A percentile compares a stretch with the other conserved stretches of the same genome.
Conservation (phyloP, 92 coral and sea anemone species). For the Siderastrea radians region DNA sequence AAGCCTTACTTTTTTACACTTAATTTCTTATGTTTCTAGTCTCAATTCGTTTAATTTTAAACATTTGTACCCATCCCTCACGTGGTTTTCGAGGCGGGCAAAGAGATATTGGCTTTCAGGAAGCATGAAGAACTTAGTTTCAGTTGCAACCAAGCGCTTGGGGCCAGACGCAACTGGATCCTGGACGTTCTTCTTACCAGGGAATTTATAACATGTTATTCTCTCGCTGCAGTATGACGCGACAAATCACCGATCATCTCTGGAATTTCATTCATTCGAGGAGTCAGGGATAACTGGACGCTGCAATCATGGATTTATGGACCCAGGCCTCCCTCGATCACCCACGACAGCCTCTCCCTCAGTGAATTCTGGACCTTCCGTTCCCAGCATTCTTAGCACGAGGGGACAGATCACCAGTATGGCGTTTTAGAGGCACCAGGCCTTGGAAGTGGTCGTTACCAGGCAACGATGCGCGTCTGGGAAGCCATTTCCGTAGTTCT, state of each 20-base stretch:
- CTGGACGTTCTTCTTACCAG: too few relatives aligned
- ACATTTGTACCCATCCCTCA: too few relatives aligned
- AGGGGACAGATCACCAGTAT: constrained; percentile 36
- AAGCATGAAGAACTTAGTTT: too few relatives aligned
- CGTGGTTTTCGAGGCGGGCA: too few relatives aligned
- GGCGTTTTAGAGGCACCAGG: constrained; percentile 26
- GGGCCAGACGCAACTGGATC: too few relatives aligned
- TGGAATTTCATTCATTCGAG: constrained; percentile 53
- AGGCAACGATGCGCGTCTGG: neutral
- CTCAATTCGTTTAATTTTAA: too few relatives aligned
- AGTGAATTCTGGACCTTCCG: constrained; percentile 1
- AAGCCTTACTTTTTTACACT: too few relatives aligned
- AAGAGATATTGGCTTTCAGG: too few relatives aligned
- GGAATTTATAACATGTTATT: neutral
- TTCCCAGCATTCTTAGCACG: constrained; percentile 13
- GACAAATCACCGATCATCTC: constrained; percentile 1
- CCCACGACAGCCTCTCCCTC: neutral
- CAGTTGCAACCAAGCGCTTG: too few relatives aligned
- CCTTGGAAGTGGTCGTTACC: neutral
- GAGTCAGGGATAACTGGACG: constrained; percentile 26
- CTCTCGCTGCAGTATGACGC: constrained; percentile 8
- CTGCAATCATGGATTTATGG: neutral
- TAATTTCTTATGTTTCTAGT: too few relatives aligned
- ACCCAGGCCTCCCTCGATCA: neutral
- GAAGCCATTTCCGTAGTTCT: neutral